A percentile compares a stretch with the other conserved stretches of the same genome.
phyloP scores from a whole-genome alignment of 2,797 vertebrate species.

The Loris lydekkerianus region DNA sequence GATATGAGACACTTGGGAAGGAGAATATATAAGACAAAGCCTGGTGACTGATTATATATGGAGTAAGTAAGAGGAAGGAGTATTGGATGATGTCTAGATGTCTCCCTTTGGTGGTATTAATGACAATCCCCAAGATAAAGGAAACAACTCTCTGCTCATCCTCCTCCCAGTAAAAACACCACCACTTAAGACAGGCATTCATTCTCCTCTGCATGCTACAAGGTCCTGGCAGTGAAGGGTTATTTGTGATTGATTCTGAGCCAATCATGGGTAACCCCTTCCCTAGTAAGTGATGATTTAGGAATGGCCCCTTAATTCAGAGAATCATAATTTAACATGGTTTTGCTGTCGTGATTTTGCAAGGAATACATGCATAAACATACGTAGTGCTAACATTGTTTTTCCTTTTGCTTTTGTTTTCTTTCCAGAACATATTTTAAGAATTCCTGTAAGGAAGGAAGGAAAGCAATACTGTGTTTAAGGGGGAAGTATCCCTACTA shows the following conservation, averaged over 20 bases:
- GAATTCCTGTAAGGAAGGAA: not conserved
- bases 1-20: not conserved
- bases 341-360: not conserved
- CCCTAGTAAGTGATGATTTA: not conserved
- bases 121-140: not conserved
- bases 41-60: too few relatives aligned
- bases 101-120: not conserved
- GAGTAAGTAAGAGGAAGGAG: not conserved
- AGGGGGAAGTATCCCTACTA: not conserved
- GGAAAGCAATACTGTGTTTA: not conserved
- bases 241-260: not conserved
- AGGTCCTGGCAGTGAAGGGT: not conserved
- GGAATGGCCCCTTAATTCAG: not conserved
- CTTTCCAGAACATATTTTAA: not conserved
- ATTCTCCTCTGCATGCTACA: not conserved
- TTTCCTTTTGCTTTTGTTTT: not conserved
- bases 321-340: not conserved
- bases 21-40: not conserved
- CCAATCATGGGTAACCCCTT: not conserved
- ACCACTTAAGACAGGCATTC: fast-evolving
- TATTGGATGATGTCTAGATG: not conserved
- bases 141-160: not conserved
- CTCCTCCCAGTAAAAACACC: too few relatives aligned
- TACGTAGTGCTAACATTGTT: not conserved
- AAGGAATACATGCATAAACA: not conserved